Base-by-base conservation (phyloP, 2,888 invertebrate genomes). In the Junonia oenone region DNA sequence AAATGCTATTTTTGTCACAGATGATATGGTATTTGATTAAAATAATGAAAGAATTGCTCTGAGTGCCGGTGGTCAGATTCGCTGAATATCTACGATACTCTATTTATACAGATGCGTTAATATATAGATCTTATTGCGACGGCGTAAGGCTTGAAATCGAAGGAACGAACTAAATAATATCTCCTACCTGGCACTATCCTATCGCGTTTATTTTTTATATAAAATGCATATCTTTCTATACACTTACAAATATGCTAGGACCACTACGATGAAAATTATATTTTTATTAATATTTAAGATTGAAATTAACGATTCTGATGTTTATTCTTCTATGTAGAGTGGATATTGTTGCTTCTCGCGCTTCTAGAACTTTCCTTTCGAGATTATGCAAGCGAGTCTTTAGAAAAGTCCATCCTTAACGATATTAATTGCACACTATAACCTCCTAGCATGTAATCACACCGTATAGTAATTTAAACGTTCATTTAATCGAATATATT, bases 1-100 rank as follows among this genome's bases (percentile, higher is more conserved):
- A 78, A 73, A 84, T 76, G 83, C 79, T 90, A 90, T 89, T 90
- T 90, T 90, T 90, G 83, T 82, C 87, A 89, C 81, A 73, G 76
- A 77, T 72, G 73, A 75, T 82, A 80, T 73, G 74, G 78, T 74
- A 73, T 63, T 67, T 65, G 67, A 64, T 66, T 74, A 74, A 66
- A 35, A 13, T 19, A 51, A 27, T 48, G 43, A 47, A 31, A 9
- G 52, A 55, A 63, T 64, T 64, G 80, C 83, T 83, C 77, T 77
- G 81, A 72, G 71, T 70, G 72, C 81, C 87, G 89, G 88, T 85
- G 88, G 87, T 84, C 85, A 75, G 67, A 68, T 73, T 68, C 65
- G 76, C 69, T 60, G 38, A 40, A 31, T 35, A 33, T 49, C 38
- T 40, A 19, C n/a, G 45, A 58, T 60, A 61, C 61, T 60, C 63